These are phyloP conservation scores for Whitmania pigra DNA, from an alignment of 1,140 invertebrate species.

Conservation along the genomic window DNA sequence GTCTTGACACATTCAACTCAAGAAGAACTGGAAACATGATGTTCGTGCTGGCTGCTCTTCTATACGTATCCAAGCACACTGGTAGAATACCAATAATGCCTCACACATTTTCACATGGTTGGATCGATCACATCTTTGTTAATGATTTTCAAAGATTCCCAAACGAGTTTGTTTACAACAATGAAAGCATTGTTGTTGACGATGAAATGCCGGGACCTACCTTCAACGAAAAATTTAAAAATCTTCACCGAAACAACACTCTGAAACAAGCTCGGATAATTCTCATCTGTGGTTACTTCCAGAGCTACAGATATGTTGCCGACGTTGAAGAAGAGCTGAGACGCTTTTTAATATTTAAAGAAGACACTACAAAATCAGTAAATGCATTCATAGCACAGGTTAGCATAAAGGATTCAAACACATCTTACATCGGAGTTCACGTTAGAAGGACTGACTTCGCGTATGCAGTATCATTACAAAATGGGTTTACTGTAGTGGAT, in stretches of 20 bases:
- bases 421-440: not conserved
- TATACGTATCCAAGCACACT: not conserved
- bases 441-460: not conserved
- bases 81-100: not conserved
- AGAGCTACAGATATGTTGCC: not conserved
- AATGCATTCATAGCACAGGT: not conserved
- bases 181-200: no score
- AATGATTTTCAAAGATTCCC: not conserved
- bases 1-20: not conserved
- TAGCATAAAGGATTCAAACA: not conserved
- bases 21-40: not conserved
- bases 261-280: not conserved
- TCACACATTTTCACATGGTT: not conserved
- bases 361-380: not conserved
- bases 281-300: constrained; percentile 1
- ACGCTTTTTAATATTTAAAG: not conserved
- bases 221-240: not conserved
- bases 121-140: not conserved
- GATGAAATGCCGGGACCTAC: not conserved
- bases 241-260: not conserved
- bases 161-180: not conserved
- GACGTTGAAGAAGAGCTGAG: not conserved
- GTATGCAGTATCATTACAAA: no score
- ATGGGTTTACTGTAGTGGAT: not conserved
- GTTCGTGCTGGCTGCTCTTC: not conserved